phyloP scores from a whole-genome alignment of 2,888 invertebrate genomes.

The Mactromeris polynyma region DNA sequence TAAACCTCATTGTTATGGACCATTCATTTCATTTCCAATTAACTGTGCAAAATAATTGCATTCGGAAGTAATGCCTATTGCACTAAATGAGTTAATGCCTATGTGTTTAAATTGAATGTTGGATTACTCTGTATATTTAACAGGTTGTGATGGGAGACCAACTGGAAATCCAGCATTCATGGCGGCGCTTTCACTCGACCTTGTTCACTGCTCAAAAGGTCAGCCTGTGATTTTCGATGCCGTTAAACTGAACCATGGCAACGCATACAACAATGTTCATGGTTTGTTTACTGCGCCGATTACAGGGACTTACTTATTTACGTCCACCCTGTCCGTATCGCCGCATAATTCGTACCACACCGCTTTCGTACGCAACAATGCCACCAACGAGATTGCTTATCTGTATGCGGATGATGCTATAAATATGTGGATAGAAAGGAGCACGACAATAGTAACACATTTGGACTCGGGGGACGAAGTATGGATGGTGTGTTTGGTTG shows the following conservation, averaged over 20 bases:
- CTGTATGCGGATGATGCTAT: constrained; percentile 33
- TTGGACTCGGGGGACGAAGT: constrained; percentile 45
- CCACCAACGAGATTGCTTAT: constrained; percentile 47
- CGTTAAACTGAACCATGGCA: constrained; percentile 41
- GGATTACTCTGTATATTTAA: no score
- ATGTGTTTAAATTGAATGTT: no score
- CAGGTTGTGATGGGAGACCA: constrained; percentile 26
- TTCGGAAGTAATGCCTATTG: no score
- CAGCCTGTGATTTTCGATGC: constrained; percentile 54
- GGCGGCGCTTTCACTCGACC: constrained; percentile 30
- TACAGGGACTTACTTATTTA: constrained; percentile 50
- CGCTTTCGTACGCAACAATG: constrained; percentile 41
- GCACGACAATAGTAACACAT: constrained; percentile 48
- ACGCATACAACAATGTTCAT: constrained; percentile 44
- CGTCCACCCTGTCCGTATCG: constrained; percentile 29
- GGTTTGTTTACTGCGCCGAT: constrained; percentile 54
- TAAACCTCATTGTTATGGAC: no score
- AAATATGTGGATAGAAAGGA: constrained; percentile 44
- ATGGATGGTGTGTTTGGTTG: constrained; percentile 54
- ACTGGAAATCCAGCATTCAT: constrained; percentile 50
- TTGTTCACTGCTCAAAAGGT: constrained; percentile 34
- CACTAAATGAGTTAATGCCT: no score
- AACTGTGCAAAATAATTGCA: no score
- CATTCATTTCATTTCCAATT: no score
- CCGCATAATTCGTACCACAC: constrained; percentile 21